Evolutionary conservation across 2,797 vertebrate genomes (phyloP).

Genomic region (Chaenodraco wilsoni): DNA sequence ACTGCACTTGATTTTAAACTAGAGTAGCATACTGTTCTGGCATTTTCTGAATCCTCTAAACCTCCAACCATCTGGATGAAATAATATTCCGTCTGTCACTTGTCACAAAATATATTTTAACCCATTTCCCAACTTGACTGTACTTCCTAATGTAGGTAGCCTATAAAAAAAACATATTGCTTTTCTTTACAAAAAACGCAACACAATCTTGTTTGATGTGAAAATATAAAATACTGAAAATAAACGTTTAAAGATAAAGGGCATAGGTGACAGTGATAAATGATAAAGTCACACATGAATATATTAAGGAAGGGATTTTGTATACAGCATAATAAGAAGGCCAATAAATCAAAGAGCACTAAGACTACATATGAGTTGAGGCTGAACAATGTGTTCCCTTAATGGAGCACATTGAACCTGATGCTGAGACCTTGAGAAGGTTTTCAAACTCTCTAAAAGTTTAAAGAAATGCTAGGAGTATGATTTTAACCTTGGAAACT

Average conservation of each 20-base stretch:
- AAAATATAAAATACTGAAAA: neutral
- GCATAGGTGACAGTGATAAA: neutral
- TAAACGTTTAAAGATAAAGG: neutral
- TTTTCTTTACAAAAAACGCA: neutral
- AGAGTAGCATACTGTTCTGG: neutral
- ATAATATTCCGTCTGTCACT: no score
- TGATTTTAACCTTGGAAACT: neutral
- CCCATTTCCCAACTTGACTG: no score
- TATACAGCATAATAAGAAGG: constrained; percentile 4
- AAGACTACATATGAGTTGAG: constrained; percentile 1
- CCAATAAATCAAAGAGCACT: constrained; percentile 25
- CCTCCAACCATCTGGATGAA: no score
- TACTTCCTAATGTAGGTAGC: neutral
- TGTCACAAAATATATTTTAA: no score
- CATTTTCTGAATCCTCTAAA: no score
- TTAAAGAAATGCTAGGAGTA: neutral
- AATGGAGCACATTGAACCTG: constrained; percentile 4
- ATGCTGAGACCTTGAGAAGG: constrained; percentile 24
- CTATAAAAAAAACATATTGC: neutral
- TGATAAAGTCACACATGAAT: neutral
- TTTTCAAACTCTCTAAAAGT: constrained; percentile 13
- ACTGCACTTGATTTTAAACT: neutral
- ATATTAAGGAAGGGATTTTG: neutral
- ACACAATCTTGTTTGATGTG: neutral
- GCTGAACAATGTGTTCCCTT: constrained; percentile 1